Conservation (phyloP, 1,140 invertebrate genomes). For the Drosophila murphyi region DNA sequence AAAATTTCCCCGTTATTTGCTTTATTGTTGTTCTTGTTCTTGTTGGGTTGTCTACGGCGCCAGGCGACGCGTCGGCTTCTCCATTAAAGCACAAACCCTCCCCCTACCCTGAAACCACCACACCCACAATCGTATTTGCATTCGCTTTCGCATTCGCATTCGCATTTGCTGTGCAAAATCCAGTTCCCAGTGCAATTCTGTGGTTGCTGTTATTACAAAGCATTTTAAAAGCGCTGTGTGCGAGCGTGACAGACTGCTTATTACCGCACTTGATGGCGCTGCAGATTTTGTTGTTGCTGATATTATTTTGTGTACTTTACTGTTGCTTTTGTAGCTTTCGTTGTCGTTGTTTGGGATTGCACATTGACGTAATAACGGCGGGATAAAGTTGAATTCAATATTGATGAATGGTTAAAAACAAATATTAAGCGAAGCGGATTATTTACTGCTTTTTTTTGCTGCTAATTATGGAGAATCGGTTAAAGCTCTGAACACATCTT, state of each 20-base stretch:
- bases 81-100: conserved; percentile 37
- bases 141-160: conserved; percentile 35
- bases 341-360: conserved; percentile 53
- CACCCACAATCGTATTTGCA: conserved; percentile 38
- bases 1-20: conserved; percentile 39
- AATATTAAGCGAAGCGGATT: conserved; percentile 22
- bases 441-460: conserved; percentile 1
- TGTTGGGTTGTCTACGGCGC: conserved; percentile 35
- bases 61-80: conserved; percentile 51
- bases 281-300: conserved; percentile 47
- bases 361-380: conserved; percentile 71
- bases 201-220: conserved; percentile 37
- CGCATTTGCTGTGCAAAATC: conserved; percentile 17
- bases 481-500: background rate
- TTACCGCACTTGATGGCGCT: conserved; percentile 72
- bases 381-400: conserved; percentile 23
- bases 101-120: background rate
- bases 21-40: conserved; percentile 18
- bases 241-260: conserved; percentile 61
- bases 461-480: background rate
- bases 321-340: conserved; percentile 38
- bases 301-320: conserved; percentile 49
- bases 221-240: conserved; percentile 24
- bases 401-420: conserved; percentile 19
- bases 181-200: conserved; percentile 25